phyloP scores from a whole-genome alignment of 2,888 invertebrate genomes.

The Crossocerus cetratus region DNA sequence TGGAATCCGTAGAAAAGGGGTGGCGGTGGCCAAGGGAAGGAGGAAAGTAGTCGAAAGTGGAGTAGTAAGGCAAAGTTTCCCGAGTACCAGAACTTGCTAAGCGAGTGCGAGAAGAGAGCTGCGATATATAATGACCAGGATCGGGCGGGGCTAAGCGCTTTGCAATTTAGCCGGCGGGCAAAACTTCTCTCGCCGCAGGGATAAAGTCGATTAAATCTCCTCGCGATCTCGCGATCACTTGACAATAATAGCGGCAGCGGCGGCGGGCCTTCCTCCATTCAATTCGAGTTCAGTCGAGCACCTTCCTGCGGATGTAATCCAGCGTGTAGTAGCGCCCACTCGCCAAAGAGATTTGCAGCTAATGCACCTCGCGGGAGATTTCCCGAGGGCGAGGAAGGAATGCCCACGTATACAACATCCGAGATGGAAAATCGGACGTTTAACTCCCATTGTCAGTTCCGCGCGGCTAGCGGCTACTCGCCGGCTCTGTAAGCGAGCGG shows the following conservation, averaged over 20 bases:
- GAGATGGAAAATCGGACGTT: too few species aligned
- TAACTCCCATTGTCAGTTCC: too few species aligned
- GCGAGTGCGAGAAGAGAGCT: constrained; percentile 3
- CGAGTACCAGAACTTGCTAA: background rate
- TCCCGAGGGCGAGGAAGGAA: too few species aligned
- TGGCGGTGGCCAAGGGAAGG: background rate
- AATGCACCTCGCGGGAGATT: too few species aligned
- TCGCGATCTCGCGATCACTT: background rate
- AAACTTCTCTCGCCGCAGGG: constrained; percentile 24
- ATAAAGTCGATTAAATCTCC: constrained; percentile 4
- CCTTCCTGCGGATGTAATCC: too few species aligned
- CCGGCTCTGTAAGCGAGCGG: too few species aligned
- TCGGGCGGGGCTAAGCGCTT: constrained; percentile 26
- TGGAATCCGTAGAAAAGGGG: background rate
- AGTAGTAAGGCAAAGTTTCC: constrained; percentile 24
- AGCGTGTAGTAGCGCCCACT: too few species aligned
- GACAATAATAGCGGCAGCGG: background rate
- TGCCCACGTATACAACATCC: too few species aligned
- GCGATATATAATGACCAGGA: constrained; percentile 28
- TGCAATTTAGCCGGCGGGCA: constrained; percentile 34
- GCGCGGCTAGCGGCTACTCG: too few species aligned
- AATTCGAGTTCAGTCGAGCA: too few species aligned
- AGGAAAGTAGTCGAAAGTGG: background rate
- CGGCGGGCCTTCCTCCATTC: too few species aligned
- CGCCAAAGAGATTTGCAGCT: too few species aligned